Base-by-base conservation (phyloP, 35 echinoderm and acorn worm genomes). In the Amphiura filiformis region DNA sequence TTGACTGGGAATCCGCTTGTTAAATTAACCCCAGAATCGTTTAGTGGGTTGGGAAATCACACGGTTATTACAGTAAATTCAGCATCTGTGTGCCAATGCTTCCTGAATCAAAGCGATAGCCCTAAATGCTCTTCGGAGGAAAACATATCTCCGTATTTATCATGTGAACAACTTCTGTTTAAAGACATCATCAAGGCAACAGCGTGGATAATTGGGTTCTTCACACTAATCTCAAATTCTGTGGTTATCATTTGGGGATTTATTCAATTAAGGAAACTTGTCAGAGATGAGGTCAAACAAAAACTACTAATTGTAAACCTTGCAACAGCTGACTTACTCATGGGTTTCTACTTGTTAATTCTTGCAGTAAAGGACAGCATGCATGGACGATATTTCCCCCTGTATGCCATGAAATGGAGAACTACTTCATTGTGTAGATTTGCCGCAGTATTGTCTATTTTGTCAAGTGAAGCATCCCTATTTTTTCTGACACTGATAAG, bases 381-480 rank as follows among this genome's bases (percentile, higher is more conserved):
- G 20, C 36, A 81, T 40, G 78, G 78, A 0, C 39, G 81, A 0
- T 61, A 78, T 32, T 88, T 80, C 78, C 78, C 78, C 32, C 64
- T 56, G 78, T 35, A 30, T 17, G 87, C 87, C 20, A 56, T 82
- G 37, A 76, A 82, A 41, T 92, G 91, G 91, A 31, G 79, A 23
- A n/a, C 39, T 3, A 87, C 78, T 42, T 32, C 1, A 0, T 0
- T 80, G 20, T 92, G 91, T 37, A 87, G 82, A 36, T 34, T 88
- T 22, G 52, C 80, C 13, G 91, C 84, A 26, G 79, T 92, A 31
- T 36, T 92, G 37, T 39, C 91, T 14, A 70, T 83, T 36, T 13
- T 92, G 18, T 82, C 82, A 61, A 92, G 85, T 83, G 91, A 92
- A 65, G 79, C 80, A 9, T 87, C 85, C 4, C 57, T 92, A 31